Evolutionary conservation across 1,140 invertebrate species (phyloP), one percentile per base, ranked within the genome.

Genomic region (Daktulosphaira vitifoliae): DNA sequence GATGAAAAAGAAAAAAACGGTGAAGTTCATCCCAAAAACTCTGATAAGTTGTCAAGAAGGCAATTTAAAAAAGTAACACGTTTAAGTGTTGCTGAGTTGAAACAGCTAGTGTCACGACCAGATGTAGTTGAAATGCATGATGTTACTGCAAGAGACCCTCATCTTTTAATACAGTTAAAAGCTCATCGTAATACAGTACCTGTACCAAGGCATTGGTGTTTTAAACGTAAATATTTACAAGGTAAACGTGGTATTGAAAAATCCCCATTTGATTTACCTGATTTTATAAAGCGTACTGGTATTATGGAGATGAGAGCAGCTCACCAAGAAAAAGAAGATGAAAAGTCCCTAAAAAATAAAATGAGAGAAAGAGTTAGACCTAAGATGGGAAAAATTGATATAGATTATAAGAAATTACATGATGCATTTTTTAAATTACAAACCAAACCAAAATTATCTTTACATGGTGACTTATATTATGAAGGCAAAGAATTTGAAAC

Each of bases 111-210:
- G 0, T 82, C 82, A 52, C 80, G 96, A 51, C 96, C 97, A 0
- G 97, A 99, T 79, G 92, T 99, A 11, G 97, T 99, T 1, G 97
- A 99, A 79, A 99, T 99, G 96, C 96, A 99, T 73, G 97, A 99
- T 78, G 96, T 99, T 0, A 99, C 96, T 0, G 94, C 96, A 0
- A 79, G 90, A 52, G 97, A 99, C 80, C 97, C 97, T 1, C 90
- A 92, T 72, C 78, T 99, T 6, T 78, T 99, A 3, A 92, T 99
- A 5, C 89, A 95, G 73, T 77, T 99, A 5, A 99, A 98, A 77
- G 91, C 94, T 5, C 92, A 94, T 68, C 77, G 93, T 46, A 97
- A 97, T 75, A 92, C 92, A 26, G 97, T 93, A 67, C 92, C 89
- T 68, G 96, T 99, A 16, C 97, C 97, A 0, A 76, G 96, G 7